phyloP scores from a whole-genome alignment of 1,140 invertebrate genomes.

The Heliconius eleuchia region DNA sequence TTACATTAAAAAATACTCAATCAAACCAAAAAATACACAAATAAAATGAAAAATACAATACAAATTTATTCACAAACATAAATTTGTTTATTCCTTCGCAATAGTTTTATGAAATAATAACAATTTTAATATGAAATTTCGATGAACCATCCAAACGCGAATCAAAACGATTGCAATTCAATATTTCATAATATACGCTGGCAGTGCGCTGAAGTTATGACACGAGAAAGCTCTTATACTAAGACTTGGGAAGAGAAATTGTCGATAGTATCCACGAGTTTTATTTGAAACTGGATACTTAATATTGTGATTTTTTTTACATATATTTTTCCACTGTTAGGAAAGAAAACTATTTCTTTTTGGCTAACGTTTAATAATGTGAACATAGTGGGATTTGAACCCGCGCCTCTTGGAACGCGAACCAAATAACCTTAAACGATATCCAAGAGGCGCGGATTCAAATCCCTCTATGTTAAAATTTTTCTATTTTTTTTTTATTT shows the following conservation, averaged over 20 bases:
- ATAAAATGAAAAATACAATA: too few relatives aligned
- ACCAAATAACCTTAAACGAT: too few relatives aligned
- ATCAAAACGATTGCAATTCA: conserved; percentile 30
- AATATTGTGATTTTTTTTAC: not conserved
- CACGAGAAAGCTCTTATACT: conserved; percentile 66
- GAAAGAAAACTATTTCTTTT: too few relatives aligned
- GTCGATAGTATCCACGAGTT: conserved; percentile 30
- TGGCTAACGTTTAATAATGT: too few relatives aligned
- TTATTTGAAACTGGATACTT: conserved; percentile 14
- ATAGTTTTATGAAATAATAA: not conserved
- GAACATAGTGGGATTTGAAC: too few relatives aligned
- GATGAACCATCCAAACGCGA: conserved; percentile 3
- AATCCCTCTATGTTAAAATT: too few relatives aligned
- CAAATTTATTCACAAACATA: not conserved
- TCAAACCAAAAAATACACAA: too few relatives aligned
- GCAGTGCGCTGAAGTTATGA: conserved; percentile 48
- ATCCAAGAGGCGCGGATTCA: too few relatives aligned
- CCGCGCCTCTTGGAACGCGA: too few relatives aligned
- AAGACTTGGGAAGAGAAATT: conserved; percentile 35
- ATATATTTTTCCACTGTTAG: too few relatives aligned
- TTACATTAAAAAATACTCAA: too few relatives aligned
- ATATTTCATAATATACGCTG: conserved; percentile 31
- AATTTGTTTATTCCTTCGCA: not conserved
- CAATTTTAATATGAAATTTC: not conserved
- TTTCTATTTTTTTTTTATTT: too few relatives aligned